Evolutionary conservation across 2,113 vertebrate genomes (phyloP).

Genomic region (Cheilinus undulatus): DNA sequence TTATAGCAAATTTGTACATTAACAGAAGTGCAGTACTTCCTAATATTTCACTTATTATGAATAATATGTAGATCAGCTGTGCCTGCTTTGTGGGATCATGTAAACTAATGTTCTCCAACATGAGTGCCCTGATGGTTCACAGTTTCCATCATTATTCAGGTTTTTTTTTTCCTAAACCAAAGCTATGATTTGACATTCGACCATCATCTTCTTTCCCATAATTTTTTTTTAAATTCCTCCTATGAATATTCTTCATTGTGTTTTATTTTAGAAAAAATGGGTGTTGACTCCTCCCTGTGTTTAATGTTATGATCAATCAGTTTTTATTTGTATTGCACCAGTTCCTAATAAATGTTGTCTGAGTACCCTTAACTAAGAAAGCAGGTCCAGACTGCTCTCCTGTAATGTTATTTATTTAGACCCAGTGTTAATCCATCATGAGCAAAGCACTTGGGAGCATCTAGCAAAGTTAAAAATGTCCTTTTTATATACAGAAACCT

Average conservation of each 20-base stretch:
- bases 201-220: background rate
- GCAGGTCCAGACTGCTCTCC: too few species aligned
- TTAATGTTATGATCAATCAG: too few species aligned
- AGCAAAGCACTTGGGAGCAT: too few species aligned
- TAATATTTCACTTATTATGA: conserved; percentile 13
- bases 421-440: too few species aligned
- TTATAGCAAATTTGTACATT: conserved; percentile 31
- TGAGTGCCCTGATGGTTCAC: background rate
- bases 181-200: conserved; percentile 22
- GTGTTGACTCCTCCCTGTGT: too few species aligned
- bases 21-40: background rate
- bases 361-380: too few species aligned
- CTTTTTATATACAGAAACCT: too few species aligned
- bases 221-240: background rate
- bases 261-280: background rate
- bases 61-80: conserved; percentile 26
- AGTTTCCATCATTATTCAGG: conserved; percentile 7
- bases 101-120: conserved; percentile 24
- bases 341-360: too few species aligned
- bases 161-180: conserved; percentile 10
- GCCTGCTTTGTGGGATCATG: conserved; percentile 7
- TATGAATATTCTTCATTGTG: background rate
- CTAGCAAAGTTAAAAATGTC: too few species aligned
- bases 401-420: too few species aligned
- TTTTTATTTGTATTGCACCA: too few species aligned